These are phyloP conservation scores for Syrista parreyssii DNA, from an alignment of 2,888 invertebrate genomes.

Conservation along the genomic window DNA sequence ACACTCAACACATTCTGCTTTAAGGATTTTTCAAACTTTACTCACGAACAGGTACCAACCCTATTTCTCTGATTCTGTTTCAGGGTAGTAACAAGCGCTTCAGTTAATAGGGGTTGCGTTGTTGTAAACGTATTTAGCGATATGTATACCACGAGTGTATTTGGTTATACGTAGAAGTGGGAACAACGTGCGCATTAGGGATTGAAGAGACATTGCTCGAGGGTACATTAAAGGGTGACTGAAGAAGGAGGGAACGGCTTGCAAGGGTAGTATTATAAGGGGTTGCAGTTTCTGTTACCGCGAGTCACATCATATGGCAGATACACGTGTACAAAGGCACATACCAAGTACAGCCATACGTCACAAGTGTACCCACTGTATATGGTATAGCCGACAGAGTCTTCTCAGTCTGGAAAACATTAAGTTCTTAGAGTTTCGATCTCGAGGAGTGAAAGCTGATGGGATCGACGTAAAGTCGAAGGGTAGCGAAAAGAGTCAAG, in stretches of 20 bases:
- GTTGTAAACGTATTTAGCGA: no score
- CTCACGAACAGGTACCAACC: no score
- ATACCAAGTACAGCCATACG: no score
- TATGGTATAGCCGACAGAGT: background rate
- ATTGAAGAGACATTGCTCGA: conserved; percentile 4
- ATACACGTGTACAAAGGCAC: no score
- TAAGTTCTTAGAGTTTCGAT: conserved; percentile 3
- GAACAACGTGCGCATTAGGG: conserved; percentile 1
- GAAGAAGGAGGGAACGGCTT: background rate
- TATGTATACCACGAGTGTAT: background rate
- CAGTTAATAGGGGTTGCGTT: no score
- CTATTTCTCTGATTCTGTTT: no score
- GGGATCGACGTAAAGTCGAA: background rate
- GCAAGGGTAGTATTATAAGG: background rate
- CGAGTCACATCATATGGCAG: no score
- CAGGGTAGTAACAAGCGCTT: no score
- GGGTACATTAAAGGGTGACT: conserved; percentile 4
- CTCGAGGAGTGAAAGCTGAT: conserved; percentile 4
- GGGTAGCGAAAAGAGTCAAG: conserved; percentile 4
- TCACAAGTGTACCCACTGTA: no score
- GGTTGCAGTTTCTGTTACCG: no score
- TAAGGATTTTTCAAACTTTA: no score
- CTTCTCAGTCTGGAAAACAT: background rate
- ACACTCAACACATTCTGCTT: no score
- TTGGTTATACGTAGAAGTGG: background rate